Conservation (phyloP, 2,113 vertebrate genomes). For the Pitta sordida region DNA sequence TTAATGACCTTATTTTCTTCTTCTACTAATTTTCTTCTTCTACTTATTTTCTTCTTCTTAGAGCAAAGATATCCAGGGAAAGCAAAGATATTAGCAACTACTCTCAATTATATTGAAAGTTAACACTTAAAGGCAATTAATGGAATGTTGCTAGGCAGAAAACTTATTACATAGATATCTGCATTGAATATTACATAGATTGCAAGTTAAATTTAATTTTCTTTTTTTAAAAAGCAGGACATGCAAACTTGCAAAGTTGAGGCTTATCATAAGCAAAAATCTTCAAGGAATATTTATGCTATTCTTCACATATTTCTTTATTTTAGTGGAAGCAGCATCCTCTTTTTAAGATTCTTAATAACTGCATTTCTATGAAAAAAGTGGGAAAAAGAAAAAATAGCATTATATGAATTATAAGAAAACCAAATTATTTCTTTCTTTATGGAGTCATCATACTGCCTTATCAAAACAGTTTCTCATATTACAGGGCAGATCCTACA, state of each 20-base stretch:
- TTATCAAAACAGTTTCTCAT: background rate
- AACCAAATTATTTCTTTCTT: background rate
- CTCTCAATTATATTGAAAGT: background rate
- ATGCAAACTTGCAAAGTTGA: too few species aligned
- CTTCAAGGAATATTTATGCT: background rate
- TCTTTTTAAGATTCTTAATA: background rate
- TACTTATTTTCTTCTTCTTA: background rate
- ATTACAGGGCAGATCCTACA: background rate
- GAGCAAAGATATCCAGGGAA: background rate
- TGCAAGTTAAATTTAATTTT: background rate
- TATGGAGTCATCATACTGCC: background rate
- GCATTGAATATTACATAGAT: background rate
- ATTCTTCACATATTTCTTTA: background rate
- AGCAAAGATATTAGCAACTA: background rate
- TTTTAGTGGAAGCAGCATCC: background rate
- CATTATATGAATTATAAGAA: background rate
- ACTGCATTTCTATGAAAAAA: background rate
- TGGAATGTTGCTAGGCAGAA: background rate
- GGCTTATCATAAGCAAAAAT: background rate
- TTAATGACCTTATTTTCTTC: background rate
- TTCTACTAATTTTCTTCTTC: too few species aligned
- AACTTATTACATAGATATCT: background rate
- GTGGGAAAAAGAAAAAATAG: background rate
- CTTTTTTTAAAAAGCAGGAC: background rate
- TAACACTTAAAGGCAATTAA: background rate